Evolutionary conservation across 2,888 invertebrate genomes (phyloP), one percentile per base, ranked within the genome.

Genomic region (Strigamia transsilvanica): DNA sequence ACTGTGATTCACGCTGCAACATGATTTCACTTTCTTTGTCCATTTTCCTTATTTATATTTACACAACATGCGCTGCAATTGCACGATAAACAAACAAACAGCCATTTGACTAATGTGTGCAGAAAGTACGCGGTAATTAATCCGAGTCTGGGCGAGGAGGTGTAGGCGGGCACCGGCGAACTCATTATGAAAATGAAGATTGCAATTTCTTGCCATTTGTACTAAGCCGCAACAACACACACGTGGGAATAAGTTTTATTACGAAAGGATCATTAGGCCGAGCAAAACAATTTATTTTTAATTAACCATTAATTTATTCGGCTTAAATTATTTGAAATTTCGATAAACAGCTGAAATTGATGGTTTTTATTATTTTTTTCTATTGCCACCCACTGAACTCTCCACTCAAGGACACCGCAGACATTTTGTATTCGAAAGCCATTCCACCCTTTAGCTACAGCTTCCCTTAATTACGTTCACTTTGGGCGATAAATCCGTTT

Each of bases 201-300:
- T 18, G 51, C 18, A 51, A 51, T 51, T 51, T 51, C 51, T 51
- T 51, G 51, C 51, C 51, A 51, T 51, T 51, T 51, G 51, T 13
- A 13, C 51, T 10, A 51, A 51, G 51, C 51, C 51, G 18, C 51
- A 51, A 18, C 51, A 51, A 51, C 51, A 51, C 51, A 51, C 51
- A 51, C 15, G 18, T 18, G 51, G 51, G 51, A 51, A 51, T 51
- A 51, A 51, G 51, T 51, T 51, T 51, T 51, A 51, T 51, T 51
- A 51, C 13, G 51, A 9, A 18, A 51, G 38, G 51, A 51, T 51
- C 51, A 51, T 51, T 51, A 51, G 51, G 51, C 51, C 51, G 12
- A 51, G 51, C n/a, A 51, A 51, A 51, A 51, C 51, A 51, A 15
- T 51, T 51, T 51, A 51, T 51, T 51, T 51, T 51, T 51, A 51